Conservation (phyloP, 1,140 invertebrate genomes). For the Mamestra configurata region DNA sequence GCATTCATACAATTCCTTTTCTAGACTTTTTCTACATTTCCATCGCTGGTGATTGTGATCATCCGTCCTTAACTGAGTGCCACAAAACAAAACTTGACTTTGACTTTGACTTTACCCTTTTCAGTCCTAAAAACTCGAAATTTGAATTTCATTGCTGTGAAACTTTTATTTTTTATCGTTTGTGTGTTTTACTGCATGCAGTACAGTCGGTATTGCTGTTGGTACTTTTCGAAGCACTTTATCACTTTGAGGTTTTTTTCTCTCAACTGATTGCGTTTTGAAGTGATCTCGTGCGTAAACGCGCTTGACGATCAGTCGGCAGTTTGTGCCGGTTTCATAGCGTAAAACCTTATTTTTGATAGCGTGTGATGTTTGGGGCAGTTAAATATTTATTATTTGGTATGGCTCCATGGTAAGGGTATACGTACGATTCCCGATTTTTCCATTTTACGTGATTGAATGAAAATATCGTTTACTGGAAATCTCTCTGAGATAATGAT, state of each 20-base stretch:
- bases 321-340: background rate
- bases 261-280: conserved; percentile 38
- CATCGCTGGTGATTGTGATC: too few relatives aligned
- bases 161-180: background rate
- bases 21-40: too few relatives aligned
- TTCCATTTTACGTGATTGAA: too few relatives aligned
- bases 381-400: too few relatives aligned
- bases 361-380: background rate
- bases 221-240: conserved; percentile 9
- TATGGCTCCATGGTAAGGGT: too few relatives aligned
- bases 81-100: too few relatives aligned
- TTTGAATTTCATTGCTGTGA: background rate
- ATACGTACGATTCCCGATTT: too few relatives aligned
- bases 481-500: too few relatives aligned
- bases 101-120: too few relatives aligned
- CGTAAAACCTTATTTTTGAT: background rate
- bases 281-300: conserved; percentile 32
- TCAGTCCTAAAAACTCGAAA: background rate
- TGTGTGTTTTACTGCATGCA: conserved; percentile 3
- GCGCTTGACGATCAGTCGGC: conserved; percentile 28
- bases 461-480: too few relatives aligned
- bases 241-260: conserved; percentile 13
- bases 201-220: background rate
- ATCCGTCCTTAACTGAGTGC: too few relatives aligned
- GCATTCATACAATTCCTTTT: too few relatives aligned